Conservation (phyloP, 2,888 invertebrate genomes). For the Drosophila colorata region DNA sequence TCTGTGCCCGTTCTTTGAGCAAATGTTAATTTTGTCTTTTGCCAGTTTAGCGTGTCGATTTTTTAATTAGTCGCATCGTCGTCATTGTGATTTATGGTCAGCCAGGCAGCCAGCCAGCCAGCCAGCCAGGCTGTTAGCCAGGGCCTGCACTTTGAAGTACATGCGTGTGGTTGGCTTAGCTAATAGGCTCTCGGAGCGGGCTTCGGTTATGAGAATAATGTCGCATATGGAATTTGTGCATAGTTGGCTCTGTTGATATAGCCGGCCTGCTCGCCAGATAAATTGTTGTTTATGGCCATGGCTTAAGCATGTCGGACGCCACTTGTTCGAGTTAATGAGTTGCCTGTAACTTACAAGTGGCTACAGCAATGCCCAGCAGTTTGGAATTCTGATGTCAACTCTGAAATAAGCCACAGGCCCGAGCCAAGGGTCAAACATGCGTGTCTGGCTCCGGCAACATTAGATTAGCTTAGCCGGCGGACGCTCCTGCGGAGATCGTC, state of each 20-base stretch:
- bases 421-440: slow-evolving; percentile 65
- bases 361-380: slow-evolving; percentile 28
- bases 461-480: slow-evolving; percentile 18
- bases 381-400: slow-evolving; percentile 64
- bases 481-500: too few species aligned
- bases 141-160: slow-evolving; percentile 68
- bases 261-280: slow-evolving; percentile 39
- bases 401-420: slow-evolving; percentile 44
- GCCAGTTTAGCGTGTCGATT: slow-evolving; percentile 82
- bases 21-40: slow-evolving; percentile 79
- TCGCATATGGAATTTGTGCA: slow-evolving; percentile 77
- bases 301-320: slow-evolving; percentile 51
- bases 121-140: background rate
- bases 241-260: slow-evolving; percentile 58
- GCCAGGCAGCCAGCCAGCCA: slow-evolving; percentile 19
- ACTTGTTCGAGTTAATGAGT: slow-evolving; percentile 68
- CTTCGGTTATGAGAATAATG: slow-evolving; percentile 73
- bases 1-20: slow-evolving; percentile 29
- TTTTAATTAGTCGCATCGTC: slow-evolving; percentile 80
- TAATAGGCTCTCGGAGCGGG: slow-evolving; percentile 66
- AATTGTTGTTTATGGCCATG: slow-evolving; percentile 66
- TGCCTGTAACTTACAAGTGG: slow-evolving; percentile 45
- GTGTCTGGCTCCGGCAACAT: slow-evolving; percentile 7
- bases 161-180: slow-evolving; percentile 71
- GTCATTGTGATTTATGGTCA: slow-evolving; percentile 77